phyloP scores from a whole-genome alignment of 2,113 vertebrate genomes.

The Corythoichthys intestinalis region DNA sequence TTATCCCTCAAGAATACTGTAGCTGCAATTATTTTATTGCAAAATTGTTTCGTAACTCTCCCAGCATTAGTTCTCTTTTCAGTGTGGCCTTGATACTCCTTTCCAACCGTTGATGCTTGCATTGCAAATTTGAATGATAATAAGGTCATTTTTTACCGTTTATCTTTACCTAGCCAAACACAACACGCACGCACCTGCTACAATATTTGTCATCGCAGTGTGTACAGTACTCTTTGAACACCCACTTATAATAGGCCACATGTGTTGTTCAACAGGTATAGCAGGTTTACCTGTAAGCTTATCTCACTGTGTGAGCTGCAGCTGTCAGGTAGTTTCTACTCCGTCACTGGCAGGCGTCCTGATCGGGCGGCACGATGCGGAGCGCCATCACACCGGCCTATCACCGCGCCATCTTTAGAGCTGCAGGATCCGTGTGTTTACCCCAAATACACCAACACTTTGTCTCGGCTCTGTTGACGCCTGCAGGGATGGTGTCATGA shows the following conservation, averaged over 20 bases:
- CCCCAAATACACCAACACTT: constrained; percentile 52
- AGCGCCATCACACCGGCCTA: constrained; percentile 21
- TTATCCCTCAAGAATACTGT: background rate
- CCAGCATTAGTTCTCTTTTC: background rate
- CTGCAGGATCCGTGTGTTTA: constrained; percentile 51
- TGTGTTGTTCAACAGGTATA: constrained; percentile 61
- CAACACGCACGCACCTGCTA: constrained; percentile 51
- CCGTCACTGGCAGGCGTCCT: constrained; percentile 31
- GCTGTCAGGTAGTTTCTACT: constrained; percentile 58
- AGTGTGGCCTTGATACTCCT: too few species aligned
- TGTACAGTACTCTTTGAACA: constrained; percentile 23
- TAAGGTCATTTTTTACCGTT: constrained; percentile 50
- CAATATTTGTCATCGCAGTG: constrained; percentile 41
- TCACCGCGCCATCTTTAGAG: constrained; percentile 44
- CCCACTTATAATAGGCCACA: constrained; percentile 7
- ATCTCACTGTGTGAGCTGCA: constrained; percentile 61
- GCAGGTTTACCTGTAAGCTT: constrained; percentile 59
- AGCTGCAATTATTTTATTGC: background rate
- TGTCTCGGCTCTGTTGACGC: constrained; percentile 56
- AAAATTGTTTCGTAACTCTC: background rate
- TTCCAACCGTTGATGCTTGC: too few species aligned
- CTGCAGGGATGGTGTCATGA: constrained; percentile 49
- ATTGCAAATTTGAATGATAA: constrained; percentile 47
- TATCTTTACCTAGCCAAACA: constrained; percentile 38
- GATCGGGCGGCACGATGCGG: constrained; percentile 1